These are phyloP conservation scores for Dasyprocta punctata DNA, from an alignment of 2,113 vertebrate species.

Conservation along the genomic window DNA sequence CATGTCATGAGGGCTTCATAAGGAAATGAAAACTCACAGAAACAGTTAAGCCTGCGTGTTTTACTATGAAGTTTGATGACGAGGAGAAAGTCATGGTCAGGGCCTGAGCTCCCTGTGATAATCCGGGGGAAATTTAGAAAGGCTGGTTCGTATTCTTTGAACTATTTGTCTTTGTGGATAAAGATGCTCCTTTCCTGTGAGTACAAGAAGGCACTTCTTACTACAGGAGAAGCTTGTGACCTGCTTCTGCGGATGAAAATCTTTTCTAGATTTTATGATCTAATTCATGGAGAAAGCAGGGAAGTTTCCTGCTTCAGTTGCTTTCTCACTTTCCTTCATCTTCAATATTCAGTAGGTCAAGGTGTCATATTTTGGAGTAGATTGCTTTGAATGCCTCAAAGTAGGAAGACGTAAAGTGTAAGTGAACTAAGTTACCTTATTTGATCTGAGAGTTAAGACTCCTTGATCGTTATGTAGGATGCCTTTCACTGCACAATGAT, in stretches of 20 bases:
- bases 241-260: not conserved
- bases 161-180: not conserved
- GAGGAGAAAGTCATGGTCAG: not conserved
- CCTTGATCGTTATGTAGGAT: not conserved
- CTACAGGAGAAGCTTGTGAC: not conserved
- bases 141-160: not conserved
- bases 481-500: not conserved
- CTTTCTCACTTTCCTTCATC: not conserved
- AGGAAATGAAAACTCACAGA: not conserved
- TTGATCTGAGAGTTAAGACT: not conserved
- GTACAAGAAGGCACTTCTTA: no score
- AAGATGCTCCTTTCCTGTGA: not conserved
- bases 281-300: not conserved
- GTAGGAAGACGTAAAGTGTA: not conserved
- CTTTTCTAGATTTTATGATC: not conserved
- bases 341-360: not conserved
- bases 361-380: not conserved
- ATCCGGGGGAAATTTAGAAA: not conserved
- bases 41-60: not conserved
- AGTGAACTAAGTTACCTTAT: not conserved
- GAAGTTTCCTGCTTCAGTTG: not conserved
- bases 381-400: not conserved
- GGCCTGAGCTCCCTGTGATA: no score
- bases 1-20: not conserved
- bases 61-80: not conserved